These are phyloP conservation scores for Montipora capitata DNA, from an alignment of 92 coral and sea anemone species.

Conservation along the genomic window DNA sequence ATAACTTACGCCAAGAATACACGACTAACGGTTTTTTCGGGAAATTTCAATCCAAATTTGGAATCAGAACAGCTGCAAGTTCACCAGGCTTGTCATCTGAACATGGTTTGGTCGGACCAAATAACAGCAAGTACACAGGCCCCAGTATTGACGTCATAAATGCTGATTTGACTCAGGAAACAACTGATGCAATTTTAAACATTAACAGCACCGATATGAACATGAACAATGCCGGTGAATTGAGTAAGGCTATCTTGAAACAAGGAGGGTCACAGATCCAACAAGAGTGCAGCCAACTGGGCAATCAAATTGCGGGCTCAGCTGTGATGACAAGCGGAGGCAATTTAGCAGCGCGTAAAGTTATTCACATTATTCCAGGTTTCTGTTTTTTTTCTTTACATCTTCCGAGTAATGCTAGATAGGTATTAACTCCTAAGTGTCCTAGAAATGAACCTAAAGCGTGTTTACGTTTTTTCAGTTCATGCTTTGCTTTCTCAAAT, in stretches of 20 bases:
- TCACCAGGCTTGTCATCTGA: neutral
- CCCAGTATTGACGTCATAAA: conserved; percentile 1
- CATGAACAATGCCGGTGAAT: conserved; percentile 69
- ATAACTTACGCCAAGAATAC: neutral
- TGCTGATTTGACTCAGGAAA: neutral
- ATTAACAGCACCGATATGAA: conserved; percentile 54
- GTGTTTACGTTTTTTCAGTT: no score
- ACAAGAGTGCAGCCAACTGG: conserved; percentile 47
- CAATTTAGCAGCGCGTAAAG: conserved; percentile 29
- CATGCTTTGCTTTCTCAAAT: no score
- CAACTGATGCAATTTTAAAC: conserved; percentile 31
- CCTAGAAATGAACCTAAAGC: no score
- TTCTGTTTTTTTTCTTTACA: neutral
- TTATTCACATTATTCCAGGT: conserved; percentile 70
- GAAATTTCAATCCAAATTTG: neutral
- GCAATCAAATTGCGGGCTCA: conserved; percentile 69
- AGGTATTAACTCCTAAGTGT: no score
- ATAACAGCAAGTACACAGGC: neutral
- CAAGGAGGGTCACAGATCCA: conserved; percentile 21
- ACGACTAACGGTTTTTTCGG: neutral
- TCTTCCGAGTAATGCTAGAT: no score
- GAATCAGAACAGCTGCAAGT: conserved; percentile 10
- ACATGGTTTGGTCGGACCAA: neutral
- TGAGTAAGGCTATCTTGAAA: conserved; percentile 62
- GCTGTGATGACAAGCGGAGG: conserved; percentile 75